A percentile compares a stretch with the other conserved stretches of the same genome.
Conservation (phyloP, 2,888 invertebrate species). For the Acanthoscelides obtectus region DNA sequence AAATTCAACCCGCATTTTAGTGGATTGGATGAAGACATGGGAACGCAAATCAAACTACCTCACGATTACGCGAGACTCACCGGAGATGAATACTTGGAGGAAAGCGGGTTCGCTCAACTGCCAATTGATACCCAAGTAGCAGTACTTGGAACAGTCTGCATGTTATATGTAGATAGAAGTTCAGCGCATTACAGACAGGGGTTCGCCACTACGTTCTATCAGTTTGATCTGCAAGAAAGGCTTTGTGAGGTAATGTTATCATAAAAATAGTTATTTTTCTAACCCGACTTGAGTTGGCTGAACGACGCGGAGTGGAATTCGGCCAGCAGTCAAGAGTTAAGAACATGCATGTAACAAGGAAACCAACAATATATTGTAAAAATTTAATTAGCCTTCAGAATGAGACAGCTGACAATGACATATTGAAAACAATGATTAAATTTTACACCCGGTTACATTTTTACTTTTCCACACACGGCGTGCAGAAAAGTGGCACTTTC, state of each 20-base stretch:
- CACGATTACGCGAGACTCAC: conserved; percentile 13
- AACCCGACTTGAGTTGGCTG: no score
- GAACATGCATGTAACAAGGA: no score
- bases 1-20: background rate
- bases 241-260: background rate
- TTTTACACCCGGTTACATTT: no score
- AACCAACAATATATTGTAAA: no score
- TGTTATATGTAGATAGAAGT: conserved; percentile 45
- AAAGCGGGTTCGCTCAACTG: conserved; percentile 5
- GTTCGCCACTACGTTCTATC: conserved; percentile 48
- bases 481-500: no score
- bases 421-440: no score
- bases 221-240: conserved; percentile 40
- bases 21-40: conserved; percentile 2
- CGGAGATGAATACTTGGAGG: conserved; percentile 7
- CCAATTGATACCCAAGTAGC: conserved; percentile 38
- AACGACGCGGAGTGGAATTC: no score
- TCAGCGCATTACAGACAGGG: conserved; percentile 47
- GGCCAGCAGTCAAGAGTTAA: no score
- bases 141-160: conserved; percentile 45
- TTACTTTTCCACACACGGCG: no score
- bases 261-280: background rate
- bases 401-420: no score
- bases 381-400: no score
- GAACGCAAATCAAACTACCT: conserved; percentile 3